Evolutionary conservation across 2,113 vertebrate genomes (phyloP).

Genomic region (Heptranchias perlo): DNA sequence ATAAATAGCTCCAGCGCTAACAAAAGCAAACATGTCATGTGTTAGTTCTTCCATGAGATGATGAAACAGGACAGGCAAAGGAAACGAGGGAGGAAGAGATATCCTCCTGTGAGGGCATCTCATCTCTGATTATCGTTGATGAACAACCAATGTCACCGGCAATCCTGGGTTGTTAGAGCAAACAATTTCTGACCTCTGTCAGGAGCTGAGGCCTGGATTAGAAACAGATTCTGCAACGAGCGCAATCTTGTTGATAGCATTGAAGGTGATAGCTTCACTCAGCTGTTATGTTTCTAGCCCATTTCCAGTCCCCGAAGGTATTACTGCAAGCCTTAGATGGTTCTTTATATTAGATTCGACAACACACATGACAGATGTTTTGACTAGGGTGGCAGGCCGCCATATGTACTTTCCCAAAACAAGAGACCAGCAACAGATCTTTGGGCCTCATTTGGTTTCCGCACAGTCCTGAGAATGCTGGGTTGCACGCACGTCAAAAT

Average conservation of each 20-base stretch:
- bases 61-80: not conserved
- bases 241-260: not conserved
- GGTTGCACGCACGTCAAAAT: not conserved
- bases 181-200: not conserved
- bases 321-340: not conserved
- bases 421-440: conserved; percentile 1
- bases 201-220: not conserved
- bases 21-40: not conserved
- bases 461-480: not conserved
- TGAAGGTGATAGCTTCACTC: not conserved
- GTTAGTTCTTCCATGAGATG: not conserved
- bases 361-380: conserved; percentile 14
- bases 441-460: not conserved
- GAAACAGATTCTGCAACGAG: conserved; percentile 30
- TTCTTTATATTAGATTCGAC: not conserved
- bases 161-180: not conserved
- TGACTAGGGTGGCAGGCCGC: not conserved
- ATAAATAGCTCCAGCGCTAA: not conserved
- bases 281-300: not conserved
- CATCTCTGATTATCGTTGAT: not conserved
- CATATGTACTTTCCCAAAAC: not conserved
- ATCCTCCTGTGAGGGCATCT: conserved; percentile 1
- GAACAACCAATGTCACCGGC: not conserved
- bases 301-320: not conserved
- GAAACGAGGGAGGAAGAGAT: not conserved